Conservation (phyloP, 2,888 invertebrate species). For the Brenthis hecate region DNA sequence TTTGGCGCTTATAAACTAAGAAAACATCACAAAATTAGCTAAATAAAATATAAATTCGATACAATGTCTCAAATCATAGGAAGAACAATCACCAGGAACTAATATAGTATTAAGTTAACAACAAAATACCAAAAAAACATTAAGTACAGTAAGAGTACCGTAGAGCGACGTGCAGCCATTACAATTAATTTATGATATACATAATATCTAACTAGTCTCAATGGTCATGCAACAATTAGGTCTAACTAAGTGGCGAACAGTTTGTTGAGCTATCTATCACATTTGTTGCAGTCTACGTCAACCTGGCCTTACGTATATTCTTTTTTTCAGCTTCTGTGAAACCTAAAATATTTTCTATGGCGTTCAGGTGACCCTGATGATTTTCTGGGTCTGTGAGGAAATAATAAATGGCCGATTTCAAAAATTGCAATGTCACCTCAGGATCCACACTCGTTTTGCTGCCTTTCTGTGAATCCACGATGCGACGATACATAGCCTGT, state of each 20-base stretch:
- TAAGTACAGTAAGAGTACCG: constrained; percentile 42
- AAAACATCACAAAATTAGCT: constrained; percentile 64
- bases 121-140: neutral
- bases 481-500: constrained; percentile 93
- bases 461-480: constrained; percentile 88
- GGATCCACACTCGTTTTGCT: constrained; percentile 90
- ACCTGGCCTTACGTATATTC: constrained; percentile 88
- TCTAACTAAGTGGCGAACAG: constrained; percentile 42
- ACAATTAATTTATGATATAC: constrained; percentile 24
- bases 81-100: constrained; percentile 52
- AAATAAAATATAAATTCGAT: constrained; percentile 62
- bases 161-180: constrained; percentile 52
- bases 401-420: constrained; percentile 96
- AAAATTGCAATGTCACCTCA: constrained; percentile 95
- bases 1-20: constrained; percentile 73
- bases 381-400: constrained; percentile 95
- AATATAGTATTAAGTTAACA: constrained; percentile 10
- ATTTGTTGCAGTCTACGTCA: constrained; percentile 67
- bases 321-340: constrained; percentile 91
- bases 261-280: constrained; percentile 42
- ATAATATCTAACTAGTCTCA: constrained; percentile 37
- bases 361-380: constrained; percentile 92
- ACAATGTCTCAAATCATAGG: constrained; percentile 48
- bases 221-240: constrained; percentile 47
- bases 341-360: constrained; percentile 95